Evolutionary conservation across 2,888 invertebrate species (phyloP), one percentile per base, ranked within the genome.

Genomic region (Eudasyphora cyanicolor): DNA sequence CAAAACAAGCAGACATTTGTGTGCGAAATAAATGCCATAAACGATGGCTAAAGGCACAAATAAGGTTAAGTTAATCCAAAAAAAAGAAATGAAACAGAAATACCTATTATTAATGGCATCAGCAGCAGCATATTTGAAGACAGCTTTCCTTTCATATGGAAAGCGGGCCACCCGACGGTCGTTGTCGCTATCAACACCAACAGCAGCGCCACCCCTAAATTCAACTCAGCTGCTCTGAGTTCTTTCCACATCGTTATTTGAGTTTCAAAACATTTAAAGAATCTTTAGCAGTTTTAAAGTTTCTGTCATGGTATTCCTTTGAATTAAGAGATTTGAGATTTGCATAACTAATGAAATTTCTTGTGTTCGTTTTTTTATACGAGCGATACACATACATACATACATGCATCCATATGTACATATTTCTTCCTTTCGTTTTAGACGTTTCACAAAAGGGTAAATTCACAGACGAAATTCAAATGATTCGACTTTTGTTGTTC

Each of bases 281-380:
- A 64, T 64, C 64, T 64, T 64, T 21, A 19, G 35, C 64, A 64
- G 35, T 35, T 64, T 64, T 64, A 38, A 64, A 64, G 17, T 19
- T 64, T 64, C 19, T 64, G 64, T 64, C 64, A 64, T 67, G 70
- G 80, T 71, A 73, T 76, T 84, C 42, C 81, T 73, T 78, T 71
- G 51, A 71, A 81, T 84, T 84, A 60, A 81, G 73, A 81, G 84
- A 84, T 84, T 84, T 84, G 73, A 81, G 84, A 84, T 84, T 84
- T 84, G 84, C 84, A 84, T 84, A 81, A 81, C 84, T 84, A 84
- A 84, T 84, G 81, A 84, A 80, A 81, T 71, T 73, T 24, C 35
- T 60, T 57, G 75, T 45, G 57, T 27, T 7, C 10, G n/a, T n/a
- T n/a, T n/a, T n/a, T n/a, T n/a, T n/a, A n/a, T n/a, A n/a, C n/a